Base-by-base conservation (phyloP, 2,888 invertebrate genomes). In the Atherix ibis region DNA sequence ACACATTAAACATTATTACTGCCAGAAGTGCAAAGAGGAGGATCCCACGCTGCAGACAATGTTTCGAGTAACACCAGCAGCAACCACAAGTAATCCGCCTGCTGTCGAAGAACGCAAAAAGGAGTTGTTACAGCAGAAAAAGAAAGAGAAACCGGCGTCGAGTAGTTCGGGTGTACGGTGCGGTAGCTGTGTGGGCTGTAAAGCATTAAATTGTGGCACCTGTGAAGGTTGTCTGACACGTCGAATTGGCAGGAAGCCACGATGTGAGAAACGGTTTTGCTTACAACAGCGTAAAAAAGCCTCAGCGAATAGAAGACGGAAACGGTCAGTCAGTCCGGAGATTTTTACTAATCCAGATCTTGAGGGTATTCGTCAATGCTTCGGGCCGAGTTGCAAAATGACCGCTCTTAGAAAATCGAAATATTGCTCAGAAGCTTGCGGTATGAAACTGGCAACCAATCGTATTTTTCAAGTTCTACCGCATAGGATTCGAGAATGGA, bases 351-450 rank as follows among this genome's bases (percentile, higher is more conserved):
- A 62, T 46, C 62, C 62, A 56, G 16, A 76, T 65, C 67, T 76
- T 0, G 59, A 67, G 9, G 70, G 69, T 24, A 67, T 79, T 0
- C 63, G 81, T 2, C 95, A 97, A 50, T 98, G 97, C 56, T 82
- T 81, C 52, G 95, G 95, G 0, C 94, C 92, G 0, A 74, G 76
- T 34, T 98, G 98, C 57, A 68, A 70, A 0, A 71, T 76, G 37
- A 73, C 76, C 25, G 84, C 94, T 0, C 66, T 79, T 10, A 65
- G 71, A 1, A 75, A 73, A 25, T 91, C 89, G 39, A 95, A 95
- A 62, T 97, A 95, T 53, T 97, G 97, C 53, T 82, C 85, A 5
- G 77, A 91, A 43, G 76, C 80, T 43, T 97, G 95, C 55, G 95
- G 95, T 0, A 69, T 89, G 50, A 75, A 79, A 48, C 65, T 97